Conservation (phyloP, 1,140 invertebrate species). For the Araneus ventricosus region DNA sequence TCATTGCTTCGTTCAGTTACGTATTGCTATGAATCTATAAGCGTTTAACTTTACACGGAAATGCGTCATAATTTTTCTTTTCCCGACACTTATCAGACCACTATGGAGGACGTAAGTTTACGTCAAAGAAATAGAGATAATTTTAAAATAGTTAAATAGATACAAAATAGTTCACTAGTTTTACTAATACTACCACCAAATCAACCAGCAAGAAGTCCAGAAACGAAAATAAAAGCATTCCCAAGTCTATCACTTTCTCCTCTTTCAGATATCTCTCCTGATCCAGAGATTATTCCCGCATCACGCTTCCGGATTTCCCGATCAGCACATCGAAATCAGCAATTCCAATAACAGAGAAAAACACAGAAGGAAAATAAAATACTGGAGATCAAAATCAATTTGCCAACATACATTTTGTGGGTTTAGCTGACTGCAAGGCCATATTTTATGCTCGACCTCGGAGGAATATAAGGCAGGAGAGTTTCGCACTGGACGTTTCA, state of each 20-base stretch:
- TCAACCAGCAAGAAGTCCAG: neutral
- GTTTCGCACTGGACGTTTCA: neutral
- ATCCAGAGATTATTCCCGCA: neutral
- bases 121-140: no score
- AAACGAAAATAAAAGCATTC: neutral
- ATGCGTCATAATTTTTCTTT: no score
- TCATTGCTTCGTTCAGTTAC: no score
- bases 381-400: slow-evolving; percentile 31
- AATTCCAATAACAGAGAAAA: slow-evolving; percentile 30
- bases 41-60: no score
- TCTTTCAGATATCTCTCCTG: no score
- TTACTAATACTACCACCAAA: neutral
- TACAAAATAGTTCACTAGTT: no score
- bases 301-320: neutral
- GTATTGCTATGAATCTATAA: no score
- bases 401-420: slow-evolving; percentile 34
- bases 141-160: no score
- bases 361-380: neutral
- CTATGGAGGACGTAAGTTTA: no score
- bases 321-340: neutral
- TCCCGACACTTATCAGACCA: no score
- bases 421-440: neutral
- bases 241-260: neutral
- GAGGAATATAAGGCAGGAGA: neutral
- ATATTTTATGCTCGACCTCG: neutral